A percentile compares a stretch with the other conserved stretches of the same genome.
Evolutionary conservation across 2,113 vertebrate species (phyloP).

Genomic region (Pithys albifrons): DNA sequence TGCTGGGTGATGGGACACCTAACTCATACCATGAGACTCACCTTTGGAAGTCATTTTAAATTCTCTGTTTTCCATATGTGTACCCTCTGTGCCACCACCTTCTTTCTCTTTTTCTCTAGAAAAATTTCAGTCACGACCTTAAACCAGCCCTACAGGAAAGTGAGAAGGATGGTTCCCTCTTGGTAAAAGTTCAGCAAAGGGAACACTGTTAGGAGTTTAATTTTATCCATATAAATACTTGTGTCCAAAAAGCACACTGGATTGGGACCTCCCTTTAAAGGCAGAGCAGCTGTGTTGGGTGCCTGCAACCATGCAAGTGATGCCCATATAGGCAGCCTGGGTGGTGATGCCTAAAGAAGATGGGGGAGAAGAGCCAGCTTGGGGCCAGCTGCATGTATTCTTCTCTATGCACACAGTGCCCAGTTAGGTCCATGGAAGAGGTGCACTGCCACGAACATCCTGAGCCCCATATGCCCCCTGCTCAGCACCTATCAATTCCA

Average conservation of each 20-base stretch:
- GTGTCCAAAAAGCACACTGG: not conserved
- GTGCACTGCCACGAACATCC: not conserved
- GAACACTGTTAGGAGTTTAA: not conserved
- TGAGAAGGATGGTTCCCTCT: not conserved
- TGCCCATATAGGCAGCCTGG: not conserved
- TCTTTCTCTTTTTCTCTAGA: not conserved
- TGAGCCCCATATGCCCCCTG: accelerated
- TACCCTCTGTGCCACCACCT: no score
- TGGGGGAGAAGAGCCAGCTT: not conserved
- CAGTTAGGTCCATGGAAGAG: not conserved
- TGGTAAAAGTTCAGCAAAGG: not conserved
- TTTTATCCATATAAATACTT: not conserved
- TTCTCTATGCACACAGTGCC: not conserved
- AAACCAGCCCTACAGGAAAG: not conserved
- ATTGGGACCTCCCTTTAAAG: not conserved
- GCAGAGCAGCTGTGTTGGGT: not conserved
- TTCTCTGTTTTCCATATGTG: accelerated
- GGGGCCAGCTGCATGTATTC: not conserved
- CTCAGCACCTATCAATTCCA: not conserved
- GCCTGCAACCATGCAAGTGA: accelerated
- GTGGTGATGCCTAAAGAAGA: not conserved
- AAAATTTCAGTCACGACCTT: not conserved
- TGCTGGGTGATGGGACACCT: not conserved
- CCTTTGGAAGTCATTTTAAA: not conserved
- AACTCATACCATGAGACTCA: not conserved